These are phyloP conservation scores for Bradypodion ventrale DNA, from an alignment of 2,797 vertebrate species.

Conservation along the genomic window DNA sequence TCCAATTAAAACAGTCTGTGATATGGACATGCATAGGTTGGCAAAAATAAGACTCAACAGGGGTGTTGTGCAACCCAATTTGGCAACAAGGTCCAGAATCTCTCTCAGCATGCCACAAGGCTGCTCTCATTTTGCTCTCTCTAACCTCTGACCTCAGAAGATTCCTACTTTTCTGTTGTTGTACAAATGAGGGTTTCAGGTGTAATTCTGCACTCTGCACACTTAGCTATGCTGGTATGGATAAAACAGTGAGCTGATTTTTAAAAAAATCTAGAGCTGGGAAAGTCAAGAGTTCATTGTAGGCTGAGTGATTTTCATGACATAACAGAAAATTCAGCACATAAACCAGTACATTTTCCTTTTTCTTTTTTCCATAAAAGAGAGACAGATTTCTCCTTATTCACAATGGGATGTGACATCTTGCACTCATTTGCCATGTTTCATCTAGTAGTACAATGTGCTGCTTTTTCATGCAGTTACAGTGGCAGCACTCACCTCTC, in stretches of 20 bases:
- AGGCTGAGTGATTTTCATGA: neutral
- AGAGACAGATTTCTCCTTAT: conserved; percentile 22
- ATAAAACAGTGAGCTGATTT: neutral
- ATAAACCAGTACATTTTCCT: conserved; percentile 6
- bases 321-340: neutral
- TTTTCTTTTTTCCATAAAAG: neutral
- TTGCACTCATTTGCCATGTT: neutral
- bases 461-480: conserved; percentile 21
- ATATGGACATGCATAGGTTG: too few species aligned
- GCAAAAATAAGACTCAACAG: too few species aligned
- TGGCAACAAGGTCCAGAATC: neutral
- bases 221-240: neutral
- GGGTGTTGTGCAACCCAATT: too few species aligned
- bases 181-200: neutral
- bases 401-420: conserved; percentile 28
- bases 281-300: neutral
- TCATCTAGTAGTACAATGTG: conserved; percentile 35
- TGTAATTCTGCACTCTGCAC: neutral
- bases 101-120: neutral
- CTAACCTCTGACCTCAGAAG: too few species aligned
- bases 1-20: too few species aligned
- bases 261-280: neutral
- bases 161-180: neutral
- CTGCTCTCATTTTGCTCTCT: neutral
- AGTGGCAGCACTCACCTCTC: neutral